Evolutionary conservation across 1,140 invertebrate genomes (phyloP).

Genomic region (Eumaeus atala): DNA sequence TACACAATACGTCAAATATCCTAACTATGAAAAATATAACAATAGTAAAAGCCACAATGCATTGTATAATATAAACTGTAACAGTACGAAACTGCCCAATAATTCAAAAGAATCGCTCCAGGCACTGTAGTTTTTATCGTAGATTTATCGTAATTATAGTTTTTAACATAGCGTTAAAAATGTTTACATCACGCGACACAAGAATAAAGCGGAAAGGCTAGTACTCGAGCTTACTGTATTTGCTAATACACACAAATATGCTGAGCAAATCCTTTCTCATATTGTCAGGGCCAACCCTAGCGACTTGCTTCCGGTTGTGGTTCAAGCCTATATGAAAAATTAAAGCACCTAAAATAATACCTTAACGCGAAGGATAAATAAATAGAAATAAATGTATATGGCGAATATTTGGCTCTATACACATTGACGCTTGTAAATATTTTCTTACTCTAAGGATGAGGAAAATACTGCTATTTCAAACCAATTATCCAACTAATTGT

Average conservation of each 20-base stretch:
- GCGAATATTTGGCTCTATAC: constrained; percentile 72
- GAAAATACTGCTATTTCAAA: constrained; percentile 6
- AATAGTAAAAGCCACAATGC: constrained; percentile 67
- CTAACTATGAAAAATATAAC: constrained; percentile 71
- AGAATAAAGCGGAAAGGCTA: constrained; percentile 48
- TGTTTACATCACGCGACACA: constrained; percentile 40
- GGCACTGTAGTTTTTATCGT: constrained; percentile 55
- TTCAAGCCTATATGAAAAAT: constrained; percentile 17
- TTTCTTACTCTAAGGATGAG: not conserved
- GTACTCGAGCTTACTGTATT: constrained; percentile 61
- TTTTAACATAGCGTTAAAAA: constrained; percentile 45
- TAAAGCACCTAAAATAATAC: constrained; percentile 38
- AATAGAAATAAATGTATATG: constrained; percentile 65
- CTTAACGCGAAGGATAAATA: constrained; percentile 26
- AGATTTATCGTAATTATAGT: constrained; percentile 38
- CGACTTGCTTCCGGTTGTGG: not conserved
- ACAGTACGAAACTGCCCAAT: constrained; percentile 46
- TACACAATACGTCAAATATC: constrained; percentile 64
- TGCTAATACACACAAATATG: constrained; percentile 58
- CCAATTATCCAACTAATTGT: not conserved
- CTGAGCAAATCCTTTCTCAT: constrained; percentile 57
- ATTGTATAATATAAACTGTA: constrained; percentile 56
- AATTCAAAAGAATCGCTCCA: constrained; percentile 56
- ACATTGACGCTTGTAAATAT: constrained; percentile 27
- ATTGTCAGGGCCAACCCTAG: not conserved